phyloP scores from a whole-genome alignment of 1,140 invertebrate species.

The Drosophila hydei region DNA sequence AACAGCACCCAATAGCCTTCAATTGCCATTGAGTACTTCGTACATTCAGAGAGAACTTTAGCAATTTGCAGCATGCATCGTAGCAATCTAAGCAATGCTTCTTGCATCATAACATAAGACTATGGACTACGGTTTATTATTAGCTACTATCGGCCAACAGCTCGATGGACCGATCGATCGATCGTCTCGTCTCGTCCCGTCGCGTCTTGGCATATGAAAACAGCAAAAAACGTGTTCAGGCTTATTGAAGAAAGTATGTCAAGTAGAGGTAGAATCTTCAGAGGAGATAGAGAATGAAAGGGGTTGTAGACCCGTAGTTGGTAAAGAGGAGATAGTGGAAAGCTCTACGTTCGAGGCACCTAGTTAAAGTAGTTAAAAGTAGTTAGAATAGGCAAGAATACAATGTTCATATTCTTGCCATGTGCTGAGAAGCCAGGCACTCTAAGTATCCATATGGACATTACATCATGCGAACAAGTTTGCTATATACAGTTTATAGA shows the following conservation, averaged over 20 bases:
- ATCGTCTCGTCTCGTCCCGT: no score
- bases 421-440: slow-evolving; percentile 2
- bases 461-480: slow-evolving; percentile 22
- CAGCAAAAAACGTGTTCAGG: not conserved
- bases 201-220: not conserved
- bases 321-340: not conserved
- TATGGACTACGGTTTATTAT: no score
- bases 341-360: slow-evolving; percentile 12
- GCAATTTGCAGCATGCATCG: slow-evolving; percentile 16
- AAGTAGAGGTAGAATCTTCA: not conserved
- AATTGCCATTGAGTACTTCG: not conserved
- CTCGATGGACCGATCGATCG: no score
- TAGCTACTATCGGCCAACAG: no score
- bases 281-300: not conserved
- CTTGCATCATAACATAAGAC: no score
- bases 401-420: not conserved
- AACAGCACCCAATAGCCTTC: not conserved
- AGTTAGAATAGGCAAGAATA: not conserved
- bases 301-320: not conserved
- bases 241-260: not conserved
- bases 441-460: slow-evolving; percentile 5
- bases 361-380: not conserved
- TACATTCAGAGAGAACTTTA: not conserved
- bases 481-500: slow-evolving; percentile 9
- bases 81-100: not conserved